Base-by-base conservation (phyloP, 2,113 vertebrate species). In the Nerophis lumbriciformis region DNA sequence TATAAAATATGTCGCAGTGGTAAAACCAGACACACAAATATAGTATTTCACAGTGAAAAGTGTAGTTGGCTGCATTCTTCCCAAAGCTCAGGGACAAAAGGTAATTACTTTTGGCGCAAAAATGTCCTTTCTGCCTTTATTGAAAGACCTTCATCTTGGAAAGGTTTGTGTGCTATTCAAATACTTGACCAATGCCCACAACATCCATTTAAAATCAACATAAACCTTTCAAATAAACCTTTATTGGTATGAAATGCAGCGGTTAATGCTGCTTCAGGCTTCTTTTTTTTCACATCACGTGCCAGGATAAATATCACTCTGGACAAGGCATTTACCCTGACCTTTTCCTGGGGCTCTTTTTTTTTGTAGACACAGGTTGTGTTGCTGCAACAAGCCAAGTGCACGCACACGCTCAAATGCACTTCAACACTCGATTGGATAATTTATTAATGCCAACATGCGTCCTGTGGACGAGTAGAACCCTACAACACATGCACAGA, bases 391-490 rank as follows among this genome's bases (percentile, higher is more conserved):
- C 71, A 82, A 66, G 37, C 8, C 37, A n/a, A 37, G 53, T 9
- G 36, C 14, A 9, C 19, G 37, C 13, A 9, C 8, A 3, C 8
- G 16, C 42, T 45, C 42, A 15, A 39, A 39, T 16, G 35, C 53
- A 56, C 36, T 10, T 56, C 15, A 39, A 51, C 37, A 42, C 59
- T 36, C 1, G n/a, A 4, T 36, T 60, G 15, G 38, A 71, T 70
- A 6, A 68, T 65, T 74, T 76, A 72, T 77, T 82, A 71, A 62
- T 76, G 63, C 57, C 65, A 42, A 59, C 64, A 71, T 75, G 64
- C 57, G 38, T 61, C 61, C 48, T 54, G 59, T 48, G 53, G 42
- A 76, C 39, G 10, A 64, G 61, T 60, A 63, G 45, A 63, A 71
- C 50, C 59, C 50, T 14, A n/a, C 37, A 16, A 11, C 6, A 44